phyloP scores from a whole-genome alignment of 2,113 vertebrate genomes.

The Beaufortia kweichowensis region DNA sequence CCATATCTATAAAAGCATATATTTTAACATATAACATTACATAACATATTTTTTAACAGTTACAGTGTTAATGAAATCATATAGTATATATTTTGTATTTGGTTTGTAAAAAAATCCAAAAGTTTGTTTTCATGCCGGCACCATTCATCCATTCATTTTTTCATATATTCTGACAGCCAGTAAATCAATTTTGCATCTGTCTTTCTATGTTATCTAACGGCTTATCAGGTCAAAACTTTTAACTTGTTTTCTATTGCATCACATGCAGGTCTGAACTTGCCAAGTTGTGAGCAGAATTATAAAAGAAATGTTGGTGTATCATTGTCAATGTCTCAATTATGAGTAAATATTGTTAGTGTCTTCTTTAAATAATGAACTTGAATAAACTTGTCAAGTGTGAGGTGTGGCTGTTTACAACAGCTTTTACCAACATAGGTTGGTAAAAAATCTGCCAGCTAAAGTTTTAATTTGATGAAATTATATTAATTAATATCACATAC shows the following conservation, averaged over 20 bases:
- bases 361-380: neutral
- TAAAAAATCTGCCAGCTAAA: neutral
- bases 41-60: neutral
- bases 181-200: neutral
- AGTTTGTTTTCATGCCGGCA: neutral
- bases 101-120: neutral
- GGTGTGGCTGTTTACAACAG: neutral
- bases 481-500: no score
- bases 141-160: neutral
- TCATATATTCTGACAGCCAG: neutral
- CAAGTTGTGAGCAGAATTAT: neutral
- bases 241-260: constrained; percentile 28
- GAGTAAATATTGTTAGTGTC: neutral
- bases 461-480: no score
- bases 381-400: neutral
- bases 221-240: neutral
- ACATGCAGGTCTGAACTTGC: constrained; percentile 4
- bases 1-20: no score
- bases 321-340: neutral
- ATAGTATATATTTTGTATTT: no score
- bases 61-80: no score
- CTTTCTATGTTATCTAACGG: constrained; percentile 1
- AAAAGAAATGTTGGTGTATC: neutral
- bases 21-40: no score
- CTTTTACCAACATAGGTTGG: neutral